A percentile compares a stretch with the other conserved stretches of the same genome.
Evolutionary conservation across 2,113 vertebrate species (phyloP).

Genomic region (Zosterops borbonicus): DNA sequence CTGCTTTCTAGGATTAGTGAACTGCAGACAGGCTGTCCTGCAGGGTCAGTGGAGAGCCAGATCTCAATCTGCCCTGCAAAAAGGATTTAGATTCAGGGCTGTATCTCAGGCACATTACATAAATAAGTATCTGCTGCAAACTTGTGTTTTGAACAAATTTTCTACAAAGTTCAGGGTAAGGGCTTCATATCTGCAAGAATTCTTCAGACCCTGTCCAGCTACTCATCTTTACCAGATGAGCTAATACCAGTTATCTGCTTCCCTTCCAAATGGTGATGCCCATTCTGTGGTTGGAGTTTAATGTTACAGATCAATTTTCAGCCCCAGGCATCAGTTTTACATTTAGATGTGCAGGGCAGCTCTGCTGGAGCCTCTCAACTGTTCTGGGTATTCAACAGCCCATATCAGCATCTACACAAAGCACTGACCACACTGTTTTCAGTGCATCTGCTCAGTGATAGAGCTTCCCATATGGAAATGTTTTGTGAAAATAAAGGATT

Average conservation of each 20-base stretch:
- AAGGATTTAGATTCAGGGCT: not conserved
- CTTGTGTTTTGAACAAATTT: not conserved
- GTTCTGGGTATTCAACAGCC: not conserved
- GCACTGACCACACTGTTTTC: not conserved
- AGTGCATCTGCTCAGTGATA: constrained; percentile 5
- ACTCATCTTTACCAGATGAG: not conserved
- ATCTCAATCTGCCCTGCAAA: not conserved
- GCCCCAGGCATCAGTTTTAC: constrained; percentile 15
- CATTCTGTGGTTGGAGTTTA: not conserved
- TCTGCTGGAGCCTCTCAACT: not conserved
- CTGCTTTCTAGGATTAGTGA: constrained; percentile 7
- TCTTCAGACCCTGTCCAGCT: not conserved
- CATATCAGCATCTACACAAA: not conserved
- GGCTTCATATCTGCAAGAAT: not conserved
- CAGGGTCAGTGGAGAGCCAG: not conserved
- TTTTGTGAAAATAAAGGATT: constrained; percentile 59
- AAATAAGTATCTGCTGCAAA: not conserved
- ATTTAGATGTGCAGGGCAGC: not conserved
- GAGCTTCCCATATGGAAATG: constrained; percentile 49
- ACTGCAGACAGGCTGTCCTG: not conserved
- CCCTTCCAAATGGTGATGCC: not conserved
- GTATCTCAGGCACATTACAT: not conserved
- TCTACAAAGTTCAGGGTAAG: not conserved
- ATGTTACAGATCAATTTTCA: constrained; percentile 12
- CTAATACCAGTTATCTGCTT: not conserved